Percentiles rank a stretch among this genome's conserved stretches.
These are phyloP conservation scores for Capricornis sumatraensis DNA, from an alignment of 2,113 vertebrate genomes.

Conservation along the genomic window DNA sequence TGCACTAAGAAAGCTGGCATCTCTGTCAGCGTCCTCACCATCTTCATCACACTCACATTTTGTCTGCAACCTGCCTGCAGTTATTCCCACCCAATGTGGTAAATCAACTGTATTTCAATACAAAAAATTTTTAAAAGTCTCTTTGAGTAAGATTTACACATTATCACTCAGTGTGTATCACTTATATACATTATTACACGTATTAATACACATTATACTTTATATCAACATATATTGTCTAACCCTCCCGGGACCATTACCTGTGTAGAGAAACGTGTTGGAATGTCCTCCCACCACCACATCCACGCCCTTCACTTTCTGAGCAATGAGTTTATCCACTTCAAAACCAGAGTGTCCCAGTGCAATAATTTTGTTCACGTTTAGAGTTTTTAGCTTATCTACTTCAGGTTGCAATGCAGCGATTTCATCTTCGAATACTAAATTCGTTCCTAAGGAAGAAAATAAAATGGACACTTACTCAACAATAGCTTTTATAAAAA, in stretches of 20 bases:
- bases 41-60: neutral
- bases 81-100: neutral
- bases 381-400: constrained; percentile 84
- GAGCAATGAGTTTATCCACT: constrained; percentile 87
- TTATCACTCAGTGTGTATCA: neutral
- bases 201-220: neutral
- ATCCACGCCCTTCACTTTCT: constrained; percentile 89
- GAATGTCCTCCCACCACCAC: constrained; percentile 93
- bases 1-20: neutral
- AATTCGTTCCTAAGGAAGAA: constrained; percentile 79
- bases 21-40: neutral
- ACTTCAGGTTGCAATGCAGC: constrained; percentile 85
- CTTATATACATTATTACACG: neutral
- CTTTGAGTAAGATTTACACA: neutral
- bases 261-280: constrained; percentile 96
- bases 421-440: constrained; percentile 91
- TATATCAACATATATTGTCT: neutral
- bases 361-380: constrained; percentile 92
- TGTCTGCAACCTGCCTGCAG: neutral
- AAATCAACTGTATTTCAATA: neutral
- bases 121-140: neutral
- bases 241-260: constrained; percentile 72
- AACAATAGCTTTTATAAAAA: neutral
- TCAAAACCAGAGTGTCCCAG: constrained; percentile 94
- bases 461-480: neutral